Conservation (phyloP, 1,140 invertebrate genomes). For the Penaeus indicus region DNA sequence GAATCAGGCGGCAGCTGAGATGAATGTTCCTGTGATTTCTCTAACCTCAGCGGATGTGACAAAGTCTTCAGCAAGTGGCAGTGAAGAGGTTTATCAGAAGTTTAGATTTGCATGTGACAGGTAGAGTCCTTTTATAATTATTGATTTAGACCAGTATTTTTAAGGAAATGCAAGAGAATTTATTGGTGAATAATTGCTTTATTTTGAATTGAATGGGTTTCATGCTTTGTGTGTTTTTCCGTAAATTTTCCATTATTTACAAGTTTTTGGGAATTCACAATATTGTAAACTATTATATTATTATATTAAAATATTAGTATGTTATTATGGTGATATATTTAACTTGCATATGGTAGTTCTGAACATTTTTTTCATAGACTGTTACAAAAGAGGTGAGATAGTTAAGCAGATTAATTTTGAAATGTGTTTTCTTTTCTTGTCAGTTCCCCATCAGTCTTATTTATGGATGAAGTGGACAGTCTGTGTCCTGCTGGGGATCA, state of each 20-base stretch:
- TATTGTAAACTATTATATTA: too few species aligned
- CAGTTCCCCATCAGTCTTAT: slow-evolving; percentile 49
- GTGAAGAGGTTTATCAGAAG: slow-evolving; percentile 24
- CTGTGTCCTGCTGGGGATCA: slow-evolving; percentile 38
- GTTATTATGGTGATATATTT: too few species aligned
- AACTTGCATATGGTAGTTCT: too few species aligned
- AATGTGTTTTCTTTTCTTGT: not conserved
- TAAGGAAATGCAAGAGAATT: too few species aligned
- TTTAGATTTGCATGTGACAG: slow-evolving; percentile 37
- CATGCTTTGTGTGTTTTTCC: too few species aligned
- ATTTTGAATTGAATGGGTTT: too few species aligned
- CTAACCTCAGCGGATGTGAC: slow-evolving; percentile 11
- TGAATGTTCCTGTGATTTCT: slow-evolving; percentile 35
- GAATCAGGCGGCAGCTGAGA: slow-evolving; percentile 10
- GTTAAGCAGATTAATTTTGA: not conserved
- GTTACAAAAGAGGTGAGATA: too few species aligned
- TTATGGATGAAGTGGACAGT: slow-evolving; percentile 46
- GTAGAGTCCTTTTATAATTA: not conserved
- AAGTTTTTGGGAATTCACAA: too few species aligned
- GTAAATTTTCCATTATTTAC: too few species aligned
- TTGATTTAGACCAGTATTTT: not conserved
- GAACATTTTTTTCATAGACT: too few species aligned
- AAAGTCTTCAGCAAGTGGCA: not conserved
- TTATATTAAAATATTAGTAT: too few species aligned
- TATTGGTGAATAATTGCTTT: too few species aligned